A percentile compares a stretch with the other conserved stretches of the same genome.
These are phyloP conservation scores for Rhinogobius similis DNA, from an alignment of 2,113 vertebrate genomes.

Conservation along the genomic window DNA sequence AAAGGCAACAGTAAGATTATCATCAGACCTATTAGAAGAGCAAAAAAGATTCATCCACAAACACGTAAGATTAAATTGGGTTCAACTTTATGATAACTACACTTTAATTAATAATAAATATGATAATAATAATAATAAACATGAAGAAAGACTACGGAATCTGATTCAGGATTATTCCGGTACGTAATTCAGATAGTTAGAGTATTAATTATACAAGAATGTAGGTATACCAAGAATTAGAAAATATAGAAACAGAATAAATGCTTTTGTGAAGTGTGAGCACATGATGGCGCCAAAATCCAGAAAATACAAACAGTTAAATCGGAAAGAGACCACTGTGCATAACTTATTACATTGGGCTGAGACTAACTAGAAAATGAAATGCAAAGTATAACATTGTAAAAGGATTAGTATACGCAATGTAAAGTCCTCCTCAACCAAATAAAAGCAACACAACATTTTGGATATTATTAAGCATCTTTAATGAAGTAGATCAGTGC, in stretches of 20 bases:
- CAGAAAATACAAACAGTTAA: slow-evolving; percentile 17
- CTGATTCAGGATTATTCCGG: no score
- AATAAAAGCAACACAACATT: background rate
- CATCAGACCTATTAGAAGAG: background rate
- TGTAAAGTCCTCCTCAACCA: background rate
- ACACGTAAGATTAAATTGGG: no score
- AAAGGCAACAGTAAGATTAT: background rate
- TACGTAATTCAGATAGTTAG: no score
- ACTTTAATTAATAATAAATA: no score
- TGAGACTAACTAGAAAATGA: background rate
- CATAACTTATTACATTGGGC: background rate
- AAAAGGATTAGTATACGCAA: no score
- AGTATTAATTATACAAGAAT: no score
- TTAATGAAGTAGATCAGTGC: background rate
- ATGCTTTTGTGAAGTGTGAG: slow-evolving; percentile 13
- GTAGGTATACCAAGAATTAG: no score
- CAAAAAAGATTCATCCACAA: background rate
- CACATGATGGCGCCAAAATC: slow-evolving; percentile 66
- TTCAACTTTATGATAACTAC: no score
- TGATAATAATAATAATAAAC: no score
- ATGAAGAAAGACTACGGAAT: no score
- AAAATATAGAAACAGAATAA: background rate
- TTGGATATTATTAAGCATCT: background rate
- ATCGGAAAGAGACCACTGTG: background rate
- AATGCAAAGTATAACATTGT: background rate